phyloP scores from a whole-genome alignment of 2,113 vertebrate species.

The Stigmatopora nigra region DNA sequence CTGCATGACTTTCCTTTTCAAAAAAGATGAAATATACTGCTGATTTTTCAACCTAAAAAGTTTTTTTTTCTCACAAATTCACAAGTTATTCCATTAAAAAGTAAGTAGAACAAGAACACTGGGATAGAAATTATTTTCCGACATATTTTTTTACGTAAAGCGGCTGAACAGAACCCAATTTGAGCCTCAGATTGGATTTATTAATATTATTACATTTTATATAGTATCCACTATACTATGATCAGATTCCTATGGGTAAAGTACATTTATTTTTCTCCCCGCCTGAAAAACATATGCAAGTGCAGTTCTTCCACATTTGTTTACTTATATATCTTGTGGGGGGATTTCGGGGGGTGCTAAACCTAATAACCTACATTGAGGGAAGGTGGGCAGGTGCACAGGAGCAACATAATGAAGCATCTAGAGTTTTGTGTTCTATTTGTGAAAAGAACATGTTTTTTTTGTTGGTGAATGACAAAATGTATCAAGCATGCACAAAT shows the following conservation, averaged over 20 bases:
- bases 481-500: constrained; percentile 56
- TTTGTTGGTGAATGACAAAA: constrained; percentile 64
- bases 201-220: constrained; percentile 11
- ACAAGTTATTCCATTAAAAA: constrained; percentile 7
- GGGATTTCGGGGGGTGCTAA: constrained; percentile 24
- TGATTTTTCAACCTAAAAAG: constrained; percentile 12
- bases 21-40: constrained; percentile 10
- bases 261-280: neutral
- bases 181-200: constrained; percentile 17
- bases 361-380: constrained; percentile 53
- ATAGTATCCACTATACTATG: constrained; percentile 11
- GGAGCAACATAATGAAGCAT: constrained; percentile 56
- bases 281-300: neutral
- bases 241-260: constrained; percentile 9
- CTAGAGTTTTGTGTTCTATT: constrained; percentile 67
- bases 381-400: constrained; percentile 38
- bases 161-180: constrained; percentile 17
- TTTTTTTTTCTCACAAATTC: constrained; percentile 26
- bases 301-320: constrained; percentile 26
- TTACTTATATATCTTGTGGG: constrained; percentile 34
- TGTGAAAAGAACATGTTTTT: constrained; percentile 52
- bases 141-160: constrained; percentile 16
- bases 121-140: constrained; percentile 26
- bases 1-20: neutral
- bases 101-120: constrained; percentile 24